Evolutionary conservation across 2,888 invertebrate species (phyloP).

Genomic region (Neocrepidodera transversa): DNA sequence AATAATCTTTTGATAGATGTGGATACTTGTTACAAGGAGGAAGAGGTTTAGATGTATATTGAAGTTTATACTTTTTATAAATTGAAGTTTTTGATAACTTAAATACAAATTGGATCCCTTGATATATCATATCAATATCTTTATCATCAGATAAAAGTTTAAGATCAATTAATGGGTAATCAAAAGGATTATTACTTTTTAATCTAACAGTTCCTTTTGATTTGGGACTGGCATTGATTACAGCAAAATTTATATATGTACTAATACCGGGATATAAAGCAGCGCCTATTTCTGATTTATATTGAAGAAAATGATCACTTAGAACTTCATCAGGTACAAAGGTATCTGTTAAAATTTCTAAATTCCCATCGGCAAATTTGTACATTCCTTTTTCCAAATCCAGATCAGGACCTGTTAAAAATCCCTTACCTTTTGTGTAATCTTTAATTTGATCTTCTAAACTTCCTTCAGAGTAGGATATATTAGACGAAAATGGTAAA

Average conservation of each 20-base stretch:
- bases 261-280: no score
- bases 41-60: slow-evolving; percentile 45
- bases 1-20: slow-evolving; percentile 68
- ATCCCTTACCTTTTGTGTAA: slow-evolving; percentile 31
- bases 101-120: slow-evolving; percentile 59
- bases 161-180: slow-evolving; percentile 67
- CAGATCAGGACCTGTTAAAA: slow-evolving; percentile 10
- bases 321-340: no score
- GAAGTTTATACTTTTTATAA: slow-evolving; percentile 62
- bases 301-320: no score
- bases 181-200: slow-evolving; percentile 39
- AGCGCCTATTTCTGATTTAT: no score
- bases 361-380: no score
- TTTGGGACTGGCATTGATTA: no score
- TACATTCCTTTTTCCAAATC: no score
- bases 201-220: slow-evolving; percentile 68
- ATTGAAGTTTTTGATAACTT: slow-evolving; percentile 61
- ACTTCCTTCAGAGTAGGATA: slow-evolving; percentile 53
- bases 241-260: no score
- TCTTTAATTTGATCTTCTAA: slow-evolving; percentile 64
- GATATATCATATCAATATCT: slow-evolving; percentile 64
- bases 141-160: slow-evolving; percentile 66
- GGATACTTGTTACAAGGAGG: slow-evolving; percentile 58
- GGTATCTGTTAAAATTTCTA: no score
- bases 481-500: slow-evolving; percentile 72